Evolutionary conservation across 2,888 invertebrate genomes (phyloP).

Genomic region (Netelia fuscicornis): DNA sequence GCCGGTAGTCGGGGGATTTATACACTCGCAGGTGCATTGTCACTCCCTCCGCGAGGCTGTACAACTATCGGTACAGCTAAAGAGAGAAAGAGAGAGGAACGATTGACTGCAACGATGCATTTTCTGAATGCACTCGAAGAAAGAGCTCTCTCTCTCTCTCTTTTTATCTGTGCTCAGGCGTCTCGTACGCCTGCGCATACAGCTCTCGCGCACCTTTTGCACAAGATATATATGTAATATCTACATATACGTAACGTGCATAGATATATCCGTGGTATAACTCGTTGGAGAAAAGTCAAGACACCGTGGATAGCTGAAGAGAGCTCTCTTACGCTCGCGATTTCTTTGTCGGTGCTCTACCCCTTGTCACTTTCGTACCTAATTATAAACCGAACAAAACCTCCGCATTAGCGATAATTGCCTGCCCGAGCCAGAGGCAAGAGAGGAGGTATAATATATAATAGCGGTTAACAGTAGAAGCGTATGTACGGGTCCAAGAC

Average conservation of each 20-base stretch:
- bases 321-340: conserved; percentile 57
- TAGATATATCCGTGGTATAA: conserved; percentile 14
- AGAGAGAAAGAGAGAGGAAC: conserved; percentile 15
- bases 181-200: conserved; percentile 50
- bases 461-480: conserved; percentile 18
- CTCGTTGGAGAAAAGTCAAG: conserved; percentile 21
- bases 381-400: conserved; percentile 80
- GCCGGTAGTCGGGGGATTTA: conserved; percentile 59
- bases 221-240: neutral
- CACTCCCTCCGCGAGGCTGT: conserved; percentile 59
- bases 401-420: conserved; percentile 77
- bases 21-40: conserved; percentile 73
- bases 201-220: conserved; percentile 35
- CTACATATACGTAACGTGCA: neutral
- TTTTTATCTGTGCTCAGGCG: conserved; percentile 12
- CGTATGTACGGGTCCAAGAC: conserved; percentile 9
- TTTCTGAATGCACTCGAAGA: conserved; percentile 59
- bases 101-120: conserved; percentile 32
- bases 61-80: conserved; percentile 9
- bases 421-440: conserved; percentile 42
- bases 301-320: conserved; percentile 33
- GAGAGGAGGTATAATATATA: conserved; percentile 34
- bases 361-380: conserved; percentile 76
- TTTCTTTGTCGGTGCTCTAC: conserved; percentile 75
- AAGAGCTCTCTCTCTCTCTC: conserved; percentile 17